These are phyloP conservation scores for Corythaeola cristata DNA, from an alignment of 2,113 vertebrate species.

Conservation along the genomic window DNA sequence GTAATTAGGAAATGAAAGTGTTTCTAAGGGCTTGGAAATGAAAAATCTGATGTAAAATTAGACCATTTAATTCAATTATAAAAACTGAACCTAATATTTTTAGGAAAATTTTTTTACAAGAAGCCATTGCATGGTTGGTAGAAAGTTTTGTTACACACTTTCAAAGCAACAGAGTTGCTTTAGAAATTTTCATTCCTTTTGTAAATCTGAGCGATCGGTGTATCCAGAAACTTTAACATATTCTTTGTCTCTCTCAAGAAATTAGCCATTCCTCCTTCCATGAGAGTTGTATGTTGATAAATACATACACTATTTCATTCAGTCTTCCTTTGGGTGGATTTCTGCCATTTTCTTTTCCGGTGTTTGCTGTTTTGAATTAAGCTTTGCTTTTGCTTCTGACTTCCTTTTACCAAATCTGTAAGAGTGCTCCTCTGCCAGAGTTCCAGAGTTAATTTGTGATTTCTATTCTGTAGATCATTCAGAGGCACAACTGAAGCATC, in stretches of 20 bases:
- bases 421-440: neutral
- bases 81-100: neutral
- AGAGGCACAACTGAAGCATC: neutral
- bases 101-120: neutral
- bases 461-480: neutral
- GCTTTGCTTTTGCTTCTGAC: neutral
- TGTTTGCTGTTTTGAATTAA: neutral
- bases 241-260: neutral
- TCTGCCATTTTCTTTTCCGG: neutral
- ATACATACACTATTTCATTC: neutral
- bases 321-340: neutral
- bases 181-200: neutral
- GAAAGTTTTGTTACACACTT: neutral
- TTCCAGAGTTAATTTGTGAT: conserved; percentile 9
- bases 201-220: neutral
- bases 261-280: neutral
- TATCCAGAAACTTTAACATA: neutral
- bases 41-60: neutral
- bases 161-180: neutral
- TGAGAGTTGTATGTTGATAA: neutral
- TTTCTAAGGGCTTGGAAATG: neutral
- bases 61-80: neutral
- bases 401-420: neutral
- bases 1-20: neutral
- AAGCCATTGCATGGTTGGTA: neutral